A percentile compares a stretch with the other conserved stretches of the same genome.
phyloP scores from a whole-genome alignment of 2,888 invertebrate species.

The Ophion costatus region DNA sequence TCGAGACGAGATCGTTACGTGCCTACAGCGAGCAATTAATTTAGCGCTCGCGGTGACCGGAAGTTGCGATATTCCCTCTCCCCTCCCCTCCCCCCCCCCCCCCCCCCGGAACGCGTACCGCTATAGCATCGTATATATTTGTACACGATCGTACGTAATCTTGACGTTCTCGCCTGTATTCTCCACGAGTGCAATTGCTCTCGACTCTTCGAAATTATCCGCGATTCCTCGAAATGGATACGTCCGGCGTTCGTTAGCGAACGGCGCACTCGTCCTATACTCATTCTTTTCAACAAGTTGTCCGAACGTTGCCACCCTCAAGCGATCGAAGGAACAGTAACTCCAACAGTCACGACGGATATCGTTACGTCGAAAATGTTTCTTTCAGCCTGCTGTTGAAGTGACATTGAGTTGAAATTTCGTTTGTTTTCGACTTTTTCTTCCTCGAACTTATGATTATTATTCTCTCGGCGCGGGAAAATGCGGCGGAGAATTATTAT shows the following conservation, averaged over 20 bases:
- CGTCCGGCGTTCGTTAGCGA: slow-evolving; percentile 15
- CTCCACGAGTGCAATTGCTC: neutral
- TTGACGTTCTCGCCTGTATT: slow-evolving; percentile 7
- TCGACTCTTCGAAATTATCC: slow-evolving; percentile 11
- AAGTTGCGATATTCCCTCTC: slow-evolving; percentile 51
- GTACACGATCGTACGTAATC: slow-evolving; percentile 3
- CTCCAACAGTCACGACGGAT: no score
- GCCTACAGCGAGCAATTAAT: slow-evolving; percentile 58
- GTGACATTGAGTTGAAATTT: no score
- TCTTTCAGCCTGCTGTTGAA: no score
- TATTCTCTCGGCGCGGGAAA: neutral
- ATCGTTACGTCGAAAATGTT: no score
- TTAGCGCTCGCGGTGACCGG: slow-evolving; percentile 54
- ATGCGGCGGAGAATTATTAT: no score
- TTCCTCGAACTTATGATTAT: neutral
- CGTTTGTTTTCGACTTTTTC: neutral
- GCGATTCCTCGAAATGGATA: slow-evolving; percentile 31
- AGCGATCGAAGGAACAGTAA: no score
- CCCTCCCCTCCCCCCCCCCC: no score
- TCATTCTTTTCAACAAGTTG: neutral
- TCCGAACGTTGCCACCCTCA: no score
- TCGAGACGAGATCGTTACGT: slow-evolving; percentile 64
- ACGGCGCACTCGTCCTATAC: slow-evolving; percentile 2
- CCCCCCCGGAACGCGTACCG: slow-evolving; percentile 1
- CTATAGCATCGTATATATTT: neutral